These are phyloP conservation scores for Parthenolecanium corni DNA, from an alignment of 2,888 invertebrate species.

Conservation along the genomic window DNA sequence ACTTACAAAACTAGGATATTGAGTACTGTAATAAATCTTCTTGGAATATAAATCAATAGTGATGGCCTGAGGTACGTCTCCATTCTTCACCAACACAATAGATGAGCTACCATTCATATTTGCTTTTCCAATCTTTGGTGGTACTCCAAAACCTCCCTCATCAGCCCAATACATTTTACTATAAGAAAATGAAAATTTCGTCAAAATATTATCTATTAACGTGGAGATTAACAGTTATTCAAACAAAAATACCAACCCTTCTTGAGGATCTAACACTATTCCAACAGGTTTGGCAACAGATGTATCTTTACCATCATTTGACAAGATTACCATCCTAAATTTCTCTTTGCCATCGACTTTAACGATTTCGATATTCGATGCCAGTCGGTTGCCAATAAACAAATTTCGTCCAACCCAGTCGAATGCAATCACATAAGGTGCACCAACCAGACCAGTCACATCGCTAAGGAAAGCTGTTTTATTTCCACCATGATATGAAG, in stretches of 20 bases:
- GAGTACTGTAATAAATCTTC: slow-evolving; percentile 77
- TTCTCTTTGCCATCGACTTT: slow-evolving; percentile 72
- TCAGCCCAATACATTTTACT: slow-evolving; percentile 91
- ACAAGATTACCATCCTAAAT: slow-evolving; percentile 72
- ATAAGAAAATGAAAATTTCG: slow-evolving; percentile 25
- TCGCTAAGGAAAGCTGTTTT: slow-evolving; percentile 67
- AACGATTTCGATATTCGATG: slow-evolving; percentile 82
- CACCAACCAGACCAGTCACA: slow-evolving; percentile 77
- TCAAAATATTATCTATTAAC: background rate
- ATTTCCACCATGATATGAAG: slow-evolving; percentile 75
- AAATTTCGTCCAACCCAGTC: slow-evolving; percentile 95
- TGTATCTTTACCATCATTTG: slow-evolving; percentile 73
- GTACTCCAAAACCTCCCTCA: slow-evolving; percentile 80
- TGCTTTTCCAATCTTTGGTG: slow-evolving; percentile 75
- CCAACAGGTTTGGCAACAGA: slow-evolving; percentile 81
- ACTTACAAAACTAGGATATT: slow-evolving; percentile 56
- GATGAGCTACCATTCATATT: slow-evolving; percentile 87
- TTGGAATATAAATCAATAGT: slow-evolving; percentile 72
- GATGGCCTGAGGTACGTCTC: slow-evolving; percentile 69
- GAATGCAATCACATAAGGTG: slow-evolving; percentile 82
- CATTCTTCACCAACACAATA: slow-evolving; percentile 51
- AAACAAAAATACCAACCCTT: slow-evolving; percentile 52
- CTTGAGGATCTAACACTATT: slow-evolving; percentile 81
- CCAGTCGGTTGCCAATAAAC: slow-evolving; percentile 78
- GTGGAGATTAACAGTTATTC: slow-evolving; percentile 11